A percentile compares a stretch with the other conserved stretches of the same genome.
These are phyloP conservation scores for Artibeus jamaicensis DNA, from an alignment of 2,797 vertebrate species.

Conservation along the genomic window DNA sequence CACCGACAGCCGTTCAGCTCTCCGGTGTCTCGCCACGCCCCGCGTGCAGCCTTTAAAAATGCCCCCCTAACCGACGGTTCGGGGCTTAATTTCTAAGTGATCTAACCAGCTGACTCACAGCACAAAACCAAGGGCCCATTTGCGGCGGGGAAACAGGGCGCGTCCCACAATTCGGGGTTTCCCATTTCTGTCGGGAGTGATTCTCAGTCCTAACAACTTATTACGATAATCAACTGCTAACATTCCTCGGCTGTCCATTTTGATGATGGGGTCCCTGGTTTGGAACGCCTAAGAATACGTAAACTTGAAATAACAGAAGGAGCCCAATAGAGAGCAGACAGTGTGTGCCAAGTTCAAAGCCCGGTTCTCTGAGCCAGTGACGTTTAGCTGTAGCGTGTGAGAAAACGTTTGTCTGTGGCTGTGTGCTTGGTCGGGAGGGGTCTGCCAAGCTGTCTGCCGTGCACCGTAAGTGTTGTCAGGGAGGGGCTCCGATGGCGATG, in stretches of 20 bases:
- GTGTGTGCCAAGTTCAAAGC: slow-evolving; percentile 4
- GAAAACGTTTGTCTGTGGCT: slow-evolving; percentile 59
- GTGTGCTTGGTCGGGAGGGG: slow-evolving; percentile 74
- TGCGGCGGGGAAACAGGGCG: slow-evolving; percentile 46
- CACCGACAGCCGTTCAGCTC: slow-evolving; percentile 70
- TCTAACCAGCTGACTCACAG: neutral
- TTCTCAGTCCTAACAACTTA: neutral
- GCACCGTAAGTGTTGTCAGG: slow-evolving; percentile 77
- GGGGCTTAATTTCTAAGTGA: neutral
- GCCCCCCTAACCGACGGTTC: neutral
- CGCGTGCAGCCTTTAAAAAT: neutral
- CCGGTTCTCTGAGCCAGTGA: slow-evolving; percentile 36
- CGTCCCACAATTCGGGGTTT: slow-evolving; percentile 57
- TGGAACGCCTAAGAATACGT: slow-evolving; percentile 27
- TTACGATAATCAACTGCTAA: neutral
- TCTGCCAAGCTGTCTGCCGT: slow-evolving; percentile 49
- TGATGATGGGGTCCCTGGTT: slow-evolving; percentile 44
- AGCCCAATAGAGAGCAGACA: slow-evolving; percentile 60
- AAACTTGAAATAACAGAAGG: slow-evolving; percentile 1
- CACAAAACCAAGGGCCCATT: slow-evolving; percentile 31
- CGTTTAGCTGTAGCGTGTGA: slow-evolving; percentile 62
- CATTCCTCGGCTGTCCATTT: neutral
- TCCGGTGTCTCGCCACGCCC: neutral
- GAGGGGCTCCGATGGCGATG: slow-evolving; percentile 61
- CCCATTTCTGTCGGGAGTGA: slow-evolving; percentile 30